Evolutionary conservation across 1,140 invertebrate species (phyloP), one percentile per base, ranked within the genome.

Genomic region (Adelges cooleyi): DNA sequence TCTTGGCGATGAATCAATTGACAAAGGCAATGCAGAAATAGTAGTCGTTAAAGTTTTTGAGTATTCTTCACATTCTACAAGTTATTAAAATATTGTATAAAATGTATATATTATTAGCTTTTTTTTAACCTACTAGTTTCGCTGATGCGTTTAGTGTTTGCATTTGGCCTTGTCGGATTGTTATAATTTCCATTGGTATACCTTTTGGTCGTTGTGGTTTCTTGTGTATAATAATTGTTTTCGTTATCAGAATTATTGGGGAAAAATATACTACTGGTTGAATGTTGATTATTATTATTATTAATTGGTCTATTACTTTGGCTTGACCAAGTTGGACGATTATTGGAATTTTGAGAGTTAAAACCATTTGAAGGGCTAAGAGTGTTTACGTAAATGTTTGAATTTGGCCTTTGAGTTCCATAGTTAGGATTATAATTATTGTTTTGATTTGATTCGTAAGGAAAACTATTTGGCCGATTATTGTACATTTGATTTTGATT

Each of bases 51-150:
- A 53, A 10, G 65, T 17, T 66, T 72, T 72, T 33, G 69, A 71
- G 68, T 76, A 78, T 69, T 78, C 75, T 29, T 70, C 48, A 66
- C 77, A 78, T 73, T 78, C 75, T 77, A 65, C 62, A 73, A 74
- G 40, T 17, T 50, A 33, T 33, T 33, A 6, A 5, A 33, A 33
- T 33, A 33, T 33, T 33, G 5, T 33, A 33, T 33, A 6, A 6
- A 33, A 33, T 33, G 11, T n/a, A 33, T 33, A 33, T 33, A 33
- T 33, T 33, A 6, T 33, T 33, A 5, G 5, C 11, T 11, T 6
- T 33, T 11, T 6, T 6, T 33, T 33, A 33, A 33, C 29, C 44
- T 62, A 62, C 56, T 62, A 46, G 22, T 62, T 62, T 62, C 42
- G 46, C 56, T 62, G 23, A 62, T 62, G 13, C 42, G 56, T 46